Conservation (phyloP, 2,113 vertebrate genomes). For the Symphodus melops region DNA sequence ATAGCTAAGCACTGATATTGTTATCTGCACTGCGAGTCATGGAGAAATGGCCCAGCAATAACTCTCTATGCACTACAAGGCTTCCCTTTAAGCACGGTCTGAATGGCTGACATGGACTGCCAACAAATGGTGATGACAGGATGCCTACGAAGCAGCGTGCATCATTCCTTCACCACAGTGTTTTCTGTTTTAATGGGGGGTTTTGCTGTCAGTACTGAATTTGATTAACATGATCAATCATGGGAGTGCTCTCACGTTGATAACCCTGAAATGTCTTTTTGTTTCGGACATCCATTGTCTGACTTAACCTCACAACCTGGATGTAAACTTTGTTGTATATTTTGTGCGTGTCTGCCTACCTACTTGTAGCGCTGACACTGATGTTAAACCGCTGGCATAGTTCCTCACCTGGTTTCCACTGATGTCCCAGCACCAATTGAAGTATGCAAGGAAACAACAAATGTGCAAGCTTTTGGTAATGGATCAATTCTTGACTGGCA, state of each 20-base stretch:
- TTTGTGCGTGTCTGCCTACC: slow-evolving; percentile 1
- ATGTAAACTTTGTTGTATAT: background rate
- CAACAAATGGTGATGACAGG: slow-evolving; percentile 38
- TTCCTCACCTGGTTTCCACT: slow-evolving; percentile 35
- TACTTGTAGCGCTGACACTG: background rate
- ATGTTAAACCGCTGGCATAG: slow-evolving; percentile 28
- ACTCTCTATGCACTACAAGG: background rate
- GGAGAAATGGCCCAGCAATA: slow-evolving; percentile 3
- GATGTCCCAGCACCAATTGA: slow-evolving; percentile 16
- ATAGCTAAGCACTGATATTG: background rate
- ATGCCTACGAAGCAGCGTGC: background rate
- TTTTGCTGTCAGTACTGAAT: background rate
- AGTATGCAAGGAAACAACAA: slow-evolving; percentile 18
- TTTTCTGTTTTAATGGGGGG: background rate
- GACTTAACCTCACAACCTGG: background rate
- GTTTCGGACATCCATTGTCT: background rate
- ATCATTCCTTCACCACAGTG: background rate
- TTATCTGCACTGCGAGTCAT: slow-evolving; percentile 30
- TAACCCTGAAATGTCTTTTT: background rate
- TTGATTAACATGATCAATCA: background rate
- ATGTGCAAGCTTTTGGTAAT: slow-evolving; percentile 38
- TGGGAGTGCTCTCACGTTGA: background rate
- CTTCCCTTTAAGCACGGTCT: slow-evolving; percentile 20
- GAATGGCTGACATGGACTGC: slow-evolving; percentile 20
- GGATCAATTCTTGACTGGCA: slow-evolving; percentile 52